phyloP scores from a whole-genome alignment of 2,888 invertebrate species.

The Callosobruchus maculatus region DNA sequence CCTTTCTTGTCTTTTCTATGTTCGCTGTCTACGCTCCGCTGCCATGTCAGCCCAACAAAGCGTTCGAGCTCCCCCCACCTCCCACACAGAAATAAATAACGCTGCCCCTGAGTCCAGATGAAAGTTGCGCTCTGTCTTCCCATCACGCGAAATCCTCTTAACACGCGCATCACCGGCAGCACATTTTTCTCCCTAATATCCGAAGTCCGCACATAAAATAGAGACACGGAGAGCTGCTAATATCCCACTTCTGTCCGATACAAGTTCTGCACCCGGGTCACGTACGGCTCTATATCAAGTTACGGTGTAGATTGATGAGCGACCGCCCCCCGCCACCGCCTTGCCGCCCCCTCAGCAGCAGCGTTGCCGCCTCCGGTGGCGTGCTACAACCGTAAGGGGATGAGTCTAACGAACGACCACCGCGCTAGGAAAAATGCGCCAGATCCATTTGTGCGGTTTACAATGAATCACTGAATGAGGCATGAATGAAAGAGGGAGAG shows the following conservation, averaged over 20 bases:
- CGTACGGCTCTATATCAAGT: slow-evolving; percentile 44
- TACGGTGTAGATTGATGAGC: slow-evolving; percentile 20
- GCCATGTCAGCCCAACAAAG: too few species aligned
- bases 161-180: neutral
- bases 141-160: neutral
- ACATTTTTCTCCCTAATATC: neutral
- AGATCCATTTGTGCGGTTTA: too few species aligned
- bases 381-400: neutral
- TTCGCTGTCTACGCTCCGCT: too few species aligned
- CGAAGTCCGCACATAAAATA: neutral
- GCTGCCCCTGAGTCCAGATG: neutral
- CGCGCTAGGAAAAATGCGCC: neutral
- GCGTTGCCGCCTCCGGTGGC: neutral
- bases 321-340: neutral
- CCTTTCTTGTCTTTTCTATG: too few species aligned
- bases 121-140: neutral
- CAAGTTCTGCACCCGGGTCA: slow-evolving; percentile 28
- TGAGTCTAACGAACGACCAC: neutral
- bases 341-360: neutral
- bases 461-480: too few species aligned
- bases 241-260: neutral
- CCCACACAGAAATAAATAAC: neutral
- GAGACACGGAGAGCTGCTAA: neutral
- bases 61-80: too few species aligned
- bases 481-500: too few species aligned